A percentile compares a stretch with the other conserved stretches of the same genome.
These are phyloP conservation scores for Amorpha juglandis DNA, from an alignment of 2,888 invertebrate species.

Conservation along the genomic window DNA sequence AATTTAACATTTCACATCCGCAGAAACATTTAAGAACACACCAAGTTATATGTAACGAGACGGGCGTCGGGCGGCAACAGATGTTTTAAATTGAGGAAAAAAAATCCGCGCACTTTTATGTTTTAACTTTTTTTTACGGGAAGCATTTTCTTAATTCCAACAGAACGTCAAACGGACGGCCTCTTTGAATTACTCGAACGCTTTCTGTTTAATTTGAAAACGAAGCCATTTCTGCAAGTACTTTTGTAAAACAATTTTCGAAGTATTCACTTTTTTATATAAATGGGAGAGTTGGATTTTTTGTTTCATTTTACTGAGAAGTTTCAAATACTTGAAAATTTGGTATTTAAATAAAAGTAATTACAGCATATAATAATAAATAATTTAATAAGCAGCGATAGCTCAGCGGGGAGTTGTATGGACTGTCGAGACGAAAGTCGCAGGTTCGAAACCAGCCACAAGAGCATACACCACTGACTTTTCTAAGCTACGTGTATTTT, in stretches of 20 bases:
- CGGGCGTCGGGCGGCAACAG: neutral
- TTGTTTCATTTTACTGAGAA: neutral
- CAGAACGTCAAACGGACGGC: neutral
- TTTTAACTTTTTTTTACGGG: slow-evolving; percentile 18
- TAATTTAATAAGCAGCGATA: too few species aligned
- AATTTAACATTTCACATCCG: neutral
- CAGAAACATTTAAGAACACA: neutral
- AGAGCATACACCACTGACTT: too few species aligned
- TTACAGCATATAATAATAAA: too few species aligned
- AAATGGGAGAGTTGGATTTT: neutral
- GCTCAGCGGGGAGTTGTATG: too few species aligned
- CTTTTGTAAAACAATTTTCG: slow-evolving; percentile 1
- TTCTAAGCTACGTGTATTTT: too few species aligned
- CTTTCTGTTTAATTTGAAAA: slow-evolving; percentile 7
- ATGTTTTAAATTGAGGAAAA: slow-evolving; percentile 22
- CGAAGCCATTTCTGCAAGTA: slow-evolving; percentile 2
- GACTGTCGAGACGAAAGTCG: too few species aligned
- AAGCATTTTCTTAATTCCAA: slow-evolving; percentile 21
- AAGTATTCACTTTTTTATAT: neutral
- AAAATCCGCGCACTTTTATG: slow-evolving; percentile 14
- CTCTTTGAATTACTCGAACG: slow-evolving; percentile 3
- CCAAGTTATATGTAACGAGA: neutral
- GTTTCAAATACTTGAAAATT: neutral
- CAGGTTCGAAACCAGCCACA: too few species aligned
- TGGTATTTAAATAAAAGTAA: too few species aligned